phyloP scores from a whole-genome alignment of 2,113 vertebrate species.

The Callionymus lyra region DNA sequence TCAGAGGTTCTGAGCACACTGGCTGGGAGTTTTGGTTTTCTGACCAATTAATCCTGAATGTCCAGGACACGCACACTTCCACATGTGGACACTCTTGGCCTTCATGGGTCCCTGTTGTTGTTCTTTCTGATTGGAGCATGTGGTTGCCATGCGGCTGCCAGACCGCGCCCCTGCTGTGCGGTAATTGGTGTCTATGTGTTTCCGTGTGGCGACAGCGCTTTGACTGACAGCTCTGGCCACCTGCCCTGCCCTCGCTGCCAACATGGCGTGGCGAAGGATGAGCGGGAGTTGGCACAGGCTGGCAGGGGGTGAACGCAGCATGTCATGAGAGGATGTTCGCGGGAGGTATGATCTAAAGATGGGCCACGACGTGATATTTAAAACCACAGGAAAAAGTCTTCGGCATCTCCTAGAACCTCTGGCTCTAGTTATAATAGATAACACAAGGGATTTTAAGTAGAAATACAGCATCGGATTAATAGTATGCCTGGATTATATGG shows the following conservation, averaged over 20 bases:
- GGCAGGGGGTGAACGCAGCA: constrained; percentile 27
- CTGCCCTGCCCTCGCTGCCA: constrained; percentile 65
- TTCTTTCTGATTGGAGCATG: constrained; percentile 66
- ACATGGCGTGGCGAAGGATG: constrained; percentile 34
- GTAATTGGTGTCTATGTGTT: constrained; percentile 66
- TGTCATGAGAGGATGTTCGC: constrained; percentile 21
- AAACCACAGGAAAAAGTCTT: constrained; percentile 22
- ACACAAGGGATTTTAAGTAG: too few species aligned
- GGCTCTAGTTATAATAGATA: too few species aligned
- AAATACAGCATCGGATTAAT: too few species aligned
- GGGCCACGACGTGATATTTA: constrained; percentile 19
- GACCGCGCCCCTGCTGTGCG: constrained; percentile 66
- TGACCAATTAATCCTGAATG: constrained; percentile 21
- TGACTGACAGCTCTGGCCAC: constrained; percentile 68
- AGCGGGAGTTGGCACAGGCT: constrained; percentile 31
- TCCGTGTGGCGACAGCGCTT: constrained; percentile 53
- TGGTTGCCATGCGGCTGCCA: constrained; percentile 67
- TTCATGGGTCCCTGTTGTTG: constrained; percentile 56
- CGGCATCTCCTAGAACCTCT: constrained; percentile 16
- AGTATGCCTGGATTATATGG: background rate
- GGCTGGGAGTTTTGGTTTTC: constrained; percentile 13
- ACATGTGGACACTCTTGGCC: constrained; percentile 41
- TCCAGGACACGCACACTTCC: constrained; percentile 1
- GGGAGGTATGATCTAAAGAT: constrained; percentile 22
- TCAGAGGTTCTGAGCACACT: constrained; percentile 7